These are phyloP conservation scores for Ceryle rudis DNA, from an alignment of 2,797 vertebrate species.

Conservation along the genomic window DNA sequence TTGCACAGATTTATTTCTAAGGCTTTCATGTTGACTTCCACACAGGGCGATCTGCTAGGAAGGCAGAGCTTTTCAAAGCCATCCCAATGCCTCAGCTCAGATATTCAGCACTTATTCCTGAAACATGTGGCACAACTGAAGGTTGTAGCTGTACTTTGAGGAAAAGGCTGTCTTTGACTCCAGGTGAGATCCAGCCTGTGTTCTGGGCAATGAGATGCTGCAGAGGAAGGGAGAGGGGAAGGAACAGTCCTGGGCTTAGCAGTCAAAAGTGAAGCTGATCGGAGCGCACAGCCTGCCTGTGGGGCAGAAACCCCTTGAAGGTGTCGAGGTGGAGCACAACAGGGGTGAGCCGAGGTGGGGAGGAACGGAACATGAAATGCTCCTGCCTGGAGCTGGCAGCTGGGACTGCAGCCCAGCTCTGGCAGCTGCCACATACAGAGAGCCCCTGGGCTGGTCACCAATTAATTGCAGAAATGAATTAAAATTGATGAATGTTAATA, in stretches of 20 bases:
- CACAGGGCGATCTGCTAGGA: not conserved
- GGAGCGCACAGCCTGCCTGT: not conserved
- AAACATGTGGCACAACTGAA: not conserved
- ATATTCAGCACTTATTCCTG: not conserved
- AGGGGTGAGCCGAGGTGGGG: not conserved
- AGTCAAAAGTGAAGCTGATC: not conserved
- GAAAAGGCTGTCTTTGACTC: not conserved
- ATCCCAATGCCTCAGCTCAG: not conserved
- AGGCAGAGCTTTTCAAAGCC: not conserved
- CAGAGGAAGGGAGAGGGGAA: not conserved
- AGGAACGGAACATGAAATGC: not conserved
- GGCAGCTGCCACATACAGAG: not conserved
- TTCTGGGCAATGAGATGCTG: not conserved
- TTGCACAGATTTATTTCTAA: not conserved
- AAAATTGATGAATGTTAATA: not conserved
- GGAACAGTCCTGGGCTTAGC: not conserved
- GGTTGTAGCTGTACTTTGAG: not conserved
- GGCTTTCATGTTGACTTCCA: not conserved
- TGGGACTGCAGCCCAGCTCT: not conserved
- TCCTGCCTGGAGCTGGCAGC: not conserved
- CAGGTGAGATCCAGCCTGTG: not conserved
- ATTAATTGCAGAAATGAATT: not conserved
- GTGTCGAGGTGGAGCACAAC: not conserved
- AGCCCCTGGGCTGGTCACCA: not conserved
- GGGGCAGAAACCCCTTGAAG: not conserved